Percentiles rank a stretch among this genome's conserved stretches.
Conservation (phyloP, 1,140 invertebrate species). For the Orius laevigatus region DNA sequence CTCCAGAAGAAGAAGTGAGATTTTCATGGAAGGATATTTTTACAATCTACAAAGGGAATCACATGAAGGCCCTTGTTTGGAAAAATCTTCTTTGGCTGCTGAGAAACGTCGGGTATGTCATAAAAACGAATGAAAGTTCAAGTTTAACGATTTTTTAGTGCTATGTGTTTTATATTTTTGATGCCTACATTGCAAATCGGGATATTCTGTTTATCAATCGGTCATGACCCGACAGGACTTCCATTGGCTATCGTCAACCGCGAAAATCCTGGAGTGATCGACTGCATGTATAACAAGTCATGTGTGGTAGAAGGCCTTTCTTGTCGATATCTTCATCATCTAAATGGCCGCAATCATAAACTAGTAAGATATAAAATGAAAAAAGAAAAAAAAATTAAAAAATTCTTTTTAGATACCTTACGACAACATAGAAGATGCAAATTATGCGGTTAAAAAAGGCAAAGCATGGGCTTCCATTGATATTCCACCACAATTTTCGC, state of each 20-base stretch:
- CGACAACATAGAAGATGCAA: constrained; percentile 44
- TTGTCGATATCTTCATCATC: constrained; percentile 53
- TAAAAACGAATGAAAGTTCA: not conserved
- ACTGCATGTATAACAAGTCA: constrained; percentile 20
- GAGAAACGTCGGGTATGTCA: constrained; percentile 62
- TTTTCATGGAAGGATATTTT: constrained; percentile 36
- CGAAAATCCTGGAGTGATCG: constrained; percentile 41
- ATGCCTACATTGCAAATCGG: constrained; percentile 39
- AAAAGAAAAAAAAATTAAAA: not conserved
- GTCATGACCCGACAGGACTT: constrained; percentile 71
- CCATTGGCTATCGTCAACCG: constrained; percentile 72
- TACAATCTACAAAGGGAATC: constrained; percentile 45
- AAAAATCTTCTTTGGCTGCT: constrained; percentile 89
- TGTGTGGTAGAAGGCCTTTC: constrained; percentile 51
- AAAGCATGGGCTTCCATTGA: constrained; percentile 72
- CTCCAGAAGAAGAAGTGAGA: constrained; percentile 38
- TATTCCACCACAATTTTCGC: constrained; percentile 74
- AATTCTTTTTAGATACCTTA: constrained; percentile 44
- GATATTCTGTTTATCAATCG: constrained; percentile 79
- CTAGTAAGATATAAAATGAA: constrained; percentile 21
- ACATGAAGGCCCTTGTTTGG: constrained; percentile 56
- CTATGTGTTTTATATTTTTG: constrained; percentile 83
- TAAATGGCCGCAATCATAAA: constrained; percentile 33
- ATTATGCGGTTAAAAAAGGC: constrained; percentile 50
- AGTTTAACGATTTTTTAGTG: constrained; percentile 42